phyloP scores from a whole-genome alignment of 2,797 vertebrate genomes.

The Percopsis omiscomaycus region DNA sequence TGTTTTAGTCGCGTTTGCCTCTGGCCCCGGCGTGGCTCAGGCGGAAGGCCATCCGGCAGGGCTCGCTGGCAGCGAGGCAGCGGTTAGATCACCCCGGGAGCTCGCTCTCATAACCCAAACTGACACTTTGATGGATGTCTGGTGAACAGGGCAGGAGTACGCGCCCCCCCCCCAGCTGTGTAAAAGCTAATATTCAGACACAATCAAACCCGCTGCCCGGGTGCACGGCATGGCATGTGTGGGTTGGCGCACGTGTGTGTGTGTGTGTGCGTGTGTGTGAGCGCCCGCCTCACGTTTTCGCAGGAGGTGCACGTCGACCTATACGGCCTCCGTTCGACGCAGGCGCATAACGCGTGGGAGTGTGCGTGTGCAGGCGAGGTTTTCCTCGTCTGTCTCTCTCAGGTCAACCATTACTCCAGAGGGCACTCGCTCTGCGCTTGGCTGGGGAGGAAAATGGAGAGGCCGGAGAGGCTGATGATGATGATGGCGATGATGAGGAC shows the following conservation, averaged over 20 bases:
- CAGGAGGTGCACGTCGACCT: no score
- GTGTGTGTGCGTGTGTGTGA: slow-evolving; percentile 30
- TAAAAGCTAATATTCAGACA: slow-evolving; percentile 67
- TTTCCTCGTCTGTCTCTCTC: slow-evolving; percentile 22
- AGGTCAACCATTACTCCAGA: slow-evolving; percentile 47
- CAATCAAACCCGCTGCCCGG: slow-evolving; percentile 27
- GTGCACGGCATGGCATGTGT: slow-evolving; percentile 11
- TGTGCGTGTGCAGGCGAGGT: slow-evolving; percentile 21
- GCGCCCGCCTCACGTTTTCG: slow-evolving; percentile 29
- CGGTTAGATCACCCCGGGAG: slow-evolving; percentile 61
- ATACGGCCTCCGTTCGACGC: no score
- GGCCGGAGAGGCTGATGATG: slow-evolving; percentile 38
- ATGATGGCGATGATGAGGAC: not conserved
- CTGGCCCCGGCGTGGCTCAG: slow-evolving; percentile 53
- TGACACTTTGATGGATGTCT: slow-evolving; percentile 78
- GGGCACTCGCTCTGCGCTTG: slow-evolving; percentile 42
- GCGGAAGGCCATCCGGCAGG: slow-evolving; percentile 57
- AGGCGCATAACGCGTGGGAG: slow-evolving; percentile 15
- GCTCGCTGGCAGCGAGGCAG: slow-evolving; percentile 50
- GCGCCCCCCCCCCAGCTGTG: slow-evolving; percentile 64
- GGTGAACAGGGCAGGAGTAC: slow-evolving; percentile 67
- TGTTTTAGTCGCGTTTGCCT: slow-evolving; percentile 36
- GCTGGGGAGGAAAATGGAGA: slow-evolving; percentile 49
- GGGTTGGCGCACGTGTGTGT: slow-evolving; percentile 15
- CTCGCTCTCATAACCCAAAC: slow-evolving; percentile 67